Evolutionary conservation across 2,113 vertebrate genomes (phyloP).

Genomic region (Heloderma charlesbogerti): DNA sequence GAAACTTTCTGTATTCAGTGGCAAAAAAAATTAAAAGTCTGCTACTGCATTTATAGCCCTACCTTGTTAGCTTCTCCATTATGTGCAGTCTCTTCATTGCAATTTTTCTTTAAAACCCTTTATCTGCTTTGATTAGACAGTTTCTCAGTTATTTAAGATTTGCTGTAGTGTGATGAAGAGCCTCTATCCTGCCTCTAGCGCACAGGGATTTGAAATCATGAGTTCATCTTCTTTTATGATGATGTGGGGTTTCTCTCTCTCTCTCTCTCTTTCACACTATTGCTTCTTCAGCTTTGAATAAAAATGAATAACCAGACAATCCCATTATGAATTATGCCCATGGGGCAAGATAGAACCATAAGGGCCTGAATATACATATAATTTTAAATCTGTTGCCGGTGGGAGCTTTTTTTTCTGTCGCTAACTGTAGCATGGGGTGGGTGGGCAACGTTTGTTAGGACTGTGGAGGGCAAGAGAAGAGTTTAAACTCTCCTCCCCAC

Average conservation of each 20-base stretch:
- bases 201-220: not conserved
- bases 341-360: not conserved
- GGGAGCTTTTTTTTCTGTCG: not conserved
- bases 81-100: not conserved
- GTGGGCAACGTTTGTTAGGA: not conserved
- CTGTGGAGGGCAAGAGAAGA: not conserved
- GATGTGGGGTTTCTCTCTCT: not conserved
- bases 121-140: not conserved
- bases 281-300: not conserved
- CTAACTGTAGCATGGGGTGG: not conserved
- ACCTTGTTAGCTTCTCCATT: not conserved
- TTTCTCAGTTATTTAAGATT: slow-evolving; percentile 17
- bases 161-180: not conserved
- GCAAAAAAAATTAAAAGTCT: not conserved
- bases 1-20: not conserved
- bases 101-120: not conserved
- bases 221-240: not conserved
- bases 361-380: not conserved
- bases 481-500: not conserved
- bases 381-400: not conserved
- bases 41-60: not conserved
- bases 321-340: not conserved
- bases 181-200: not conserved
- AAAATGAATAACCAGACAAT: not conserved
- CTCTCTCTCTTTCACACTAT: not conserved